These are phyloP conservation scores for Dynastes hyllus DNA, from an alignment of 2,888 invertebrate genomes.

Conservation along the genomic window DNA sequence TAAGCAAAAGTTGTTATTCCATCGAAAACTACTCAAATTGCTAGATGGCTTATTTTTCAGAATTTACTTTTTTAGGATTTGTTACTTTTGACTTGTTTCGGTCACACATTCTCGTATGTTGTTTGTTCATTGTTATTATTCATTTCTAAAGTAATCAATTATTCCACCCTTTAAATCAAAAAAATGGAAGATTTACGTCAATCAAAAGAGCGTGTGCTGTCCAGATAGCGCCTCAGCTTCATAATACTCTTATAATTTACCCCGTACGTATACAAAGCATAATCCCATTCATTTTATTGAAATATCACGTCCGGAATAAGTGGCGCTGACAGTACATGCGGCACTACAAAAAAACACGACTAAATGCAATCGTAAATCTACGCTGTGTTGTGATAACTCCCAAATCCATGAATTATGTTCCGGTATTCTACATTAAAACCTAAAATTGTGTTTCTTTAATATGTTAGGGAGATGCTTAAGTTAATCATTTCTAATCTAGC, in stretches of 20 bases:
- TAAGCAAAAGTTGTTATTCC: no score
- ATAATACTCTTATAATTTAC: slow-evolving; percentile 25
- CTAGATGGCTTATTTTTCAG: no score
- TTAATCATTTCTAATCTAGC: slow-evolving; percentile 24
- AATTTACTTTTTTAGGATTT: no score
- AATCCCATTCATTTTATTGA: slow-evolving; percentile 26
- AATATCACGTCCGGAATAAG: slow-evolving; percentile 24
- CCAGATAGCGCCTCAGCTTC: slow-evolving; percentile 13
- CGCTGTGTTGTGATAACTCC: slow-evolving; percentile 26
- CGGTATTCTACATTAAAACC: slow-evolving; percentile 10
- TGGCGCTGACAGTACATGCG: slow-evolving; percentile 21
- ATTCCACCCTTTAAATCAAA: not conserved
- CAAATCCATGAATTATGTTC: slow-evolving; percentile 33
- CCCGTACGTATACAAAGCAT: not conserved
- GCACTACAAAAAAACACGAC: slow-evolving; percentile 17
- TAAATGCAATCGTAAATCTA: slow-evolving; percentile 31
- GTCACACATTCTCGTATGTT: no score
- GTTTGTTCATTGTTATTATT: no score
- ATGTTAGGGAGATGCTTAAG: not conserved
- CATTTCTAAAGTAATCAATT: no score
- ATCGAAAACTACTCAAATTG: no score
- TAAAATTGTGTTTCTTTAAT: slow-evolving; percentile 19
- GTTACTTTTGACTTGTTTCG: no score
- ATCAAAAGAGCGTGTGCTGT: slow-evolving; percentile 17
- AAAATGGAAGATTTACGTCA: slow-evolving; percentile 24